Conservation (phyloP, 2,888 invertebrate species). For the Malachius bipustulatus region DNA sequence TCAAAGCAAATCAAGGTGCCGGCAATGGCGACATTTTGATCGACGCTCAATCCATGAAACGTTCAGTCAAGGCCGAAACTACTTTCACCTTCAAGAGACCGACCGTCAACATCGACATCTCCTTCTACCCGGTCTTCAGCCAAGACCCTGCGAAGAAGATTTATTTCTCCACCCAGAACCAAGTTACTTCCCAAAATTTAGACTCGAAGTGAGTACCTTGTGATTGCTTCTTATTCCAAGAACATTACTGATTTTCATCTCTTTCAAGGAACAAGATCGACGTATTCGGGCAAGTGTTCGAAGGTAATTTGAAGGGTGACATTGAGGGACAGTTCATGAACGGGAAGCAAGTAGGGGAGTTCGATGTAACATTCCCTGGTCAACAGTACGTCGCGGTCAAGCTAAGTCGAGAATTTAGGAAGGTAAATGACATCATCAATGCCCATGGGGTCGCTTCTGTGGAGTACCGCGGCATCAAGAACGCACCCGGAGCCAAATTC, state of each 20-base stretch:
- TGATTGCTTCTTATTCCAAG: slow-evolving; percentile 6
- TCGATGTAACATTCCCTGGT: slow-evolving; percentile 42
- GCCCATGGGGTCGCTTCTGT: slow-evolving; percentile 28
- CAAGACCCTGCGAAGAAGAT: slow-evolving; percentile 59
- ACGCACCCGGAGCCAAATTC: slow-evolving; percentile 36
- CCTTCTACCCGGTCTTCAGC: slow-evolving; percentile 54
- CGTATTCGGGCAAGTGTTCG: slow-evolving; percentile 38
- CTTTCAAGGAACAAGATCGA: slow-evolving; percentile 40
- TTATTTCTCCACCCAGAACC: slow-evolving; percentile 50
- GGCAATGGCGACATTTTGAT: slow-evolving; percentile 49
- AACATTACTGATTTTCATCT: neutral
- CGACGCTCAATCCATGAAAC: slow-evolving; percentile 46
- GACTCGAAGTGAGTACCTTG: slow-evolving; percentile 48
- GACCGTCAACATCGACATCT: slow-evolving; percentile 48
- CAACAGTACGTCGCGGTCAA: slow-evolving; percentile 38
- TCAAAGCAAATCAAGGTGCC: slow-evolving; percentile 49
- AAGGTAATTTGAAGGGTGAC: slow-evolving; percentile 38
- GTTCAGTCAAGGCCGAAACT: slow-evolving; percentile 49
- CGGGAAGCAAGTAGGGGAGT: slow-evolving; percentile 37
- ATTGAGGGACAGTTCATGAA: slow-evolving; percentile 35
- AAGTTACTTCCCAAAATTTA: slow-evolving; percentile 40
- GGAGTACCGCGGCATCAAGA: slow-evolving; percentile 35
- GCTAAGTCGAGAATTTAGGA: slow-evolving; percentile 28
- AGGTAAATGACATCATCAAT: slow-evolving; percentile 24
- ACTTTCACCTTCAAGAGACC: slow-evolving; percentile 50